These are phyloP conservation scores for Phasia obesa DNA, from an alignment of 2,888 invertebrate genomes.

Conservation along the genomic window DNA sequence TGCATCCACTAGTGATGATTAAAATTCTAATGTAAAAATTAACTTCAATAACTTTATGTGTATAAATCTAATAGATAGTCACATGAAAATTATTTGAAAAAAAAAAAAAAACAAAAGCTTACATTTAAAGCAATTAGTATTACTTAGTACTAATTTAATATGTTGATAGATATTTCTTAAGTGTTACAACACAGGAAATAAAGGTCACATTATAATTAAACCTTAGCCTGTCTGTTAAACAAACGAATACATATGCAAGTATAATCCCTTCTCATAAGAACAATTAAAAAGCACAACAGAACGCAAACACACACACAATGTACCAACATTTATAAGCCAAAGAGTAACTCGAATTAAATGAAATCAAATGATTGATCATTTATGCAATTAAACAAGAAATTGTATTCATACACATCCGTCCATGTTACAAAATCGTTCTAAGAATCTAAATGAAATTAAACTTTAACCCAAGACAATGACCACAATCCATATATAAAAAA, in stretches of 20 bases:
- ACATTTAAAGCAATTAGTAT: background rate
- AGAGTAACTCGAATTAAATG: conserved; percentile 63
- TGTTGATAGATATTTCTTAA: background rate
- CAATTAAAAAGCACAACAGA: conserved; percentile 1
- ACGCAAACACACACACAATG: conserved; percentile 1
- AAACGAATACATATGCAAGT: background rate
- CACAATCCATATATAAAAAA: conserved; percentile 60
- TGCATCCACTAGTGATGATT: too few species aligned
- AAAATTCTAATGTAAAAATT: too few species aligned
- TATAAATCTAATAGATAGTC: too few species aligned
- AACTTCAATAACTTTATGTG: too few species aligned
- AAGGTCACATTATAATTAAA: conserved; percentile 29
- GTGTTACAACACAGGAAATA: conserved; percentile 40
- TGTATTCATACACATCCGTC: conserved; percentile 7
- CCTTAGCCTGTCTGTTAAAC: background rate
- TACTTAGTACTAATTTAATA: background rate
- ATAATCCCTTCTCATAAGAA: conserved; percentile 21
- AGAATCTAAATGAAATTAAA: conserved; percentile 70
- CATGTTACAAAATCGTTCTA: conserved; percentile 52
- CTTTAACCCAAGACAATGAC: conserved; percentile 68
- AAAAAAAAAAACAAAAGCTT: background rate
- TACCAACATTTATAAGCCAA: conserved; percentile 17
- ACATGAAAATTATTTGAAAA: too few species aligned
- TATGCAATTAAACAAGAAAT: conserved; percentile 25
- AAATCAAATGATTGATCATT: conserved; percentile 70